Evolutionary conservation across 2,888 invertebrate genomes (phyloP), one percentile per base, ranked within the genome.

Genomic region (Drosophila siamana): DNA sequence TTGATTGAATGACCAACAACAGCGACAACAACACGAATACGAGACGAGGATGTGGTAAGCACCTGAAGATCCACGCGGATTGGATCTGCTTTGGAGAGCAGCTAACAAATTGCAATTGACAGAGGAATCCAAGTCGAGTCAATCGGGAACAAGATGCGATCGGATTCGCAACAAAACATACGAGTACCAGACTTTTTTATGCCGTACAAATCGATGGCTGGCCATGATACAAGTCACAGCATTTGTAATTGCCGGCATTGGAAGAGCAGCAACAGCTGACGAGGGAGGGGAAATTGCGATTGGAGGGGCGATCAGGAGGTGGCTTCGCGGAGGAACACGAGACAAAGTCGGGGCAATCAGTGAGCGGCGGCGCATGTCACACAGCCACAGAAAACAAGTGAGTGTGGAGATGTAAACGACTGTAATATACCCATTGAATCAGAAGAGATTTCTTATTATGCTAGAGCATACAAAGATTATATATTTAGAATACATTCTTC

Each of bases 81-180:
- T 59, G 46, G 22, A 47, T 67, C 62, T 56, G 54, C 62, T 64
- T 67, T 67, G 76, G 40, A 13, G 30, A 65, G 56, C 70, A 61
- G 74, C 88, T 89, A 90, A 91, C 90, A 90, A 90, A 91, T 90
- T 90, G 88, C 90, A 91, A 90, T 90, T 91, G 90, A 91, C 91
- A 90, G 90, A 89, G 84, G 79, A 86, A 82, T 63, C 71, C 69
- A 76, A 74, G 56, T 69, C 61, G 51, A 64, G 52, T 78, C 76
- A 76, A 85, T 79, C 70, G 75, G 54, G 22, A 30, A 90, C 89
- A 85, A 88, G 90, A 90, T 90, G 87, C 89, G 81, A 90, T 90
- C 85, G 85, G 89, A 90, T 90, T 90, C 86, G 85, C 88, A 84
- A 82, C 74, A 83, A 84, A 89, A 55, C 70, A 80, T 77, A 74